Evolutionary conservation across 2,888 invertebrate genomes (phyloP), one percentile per base, ranked within the genome.

Genomic region (Callyntrura guangdongensis): DNA sequence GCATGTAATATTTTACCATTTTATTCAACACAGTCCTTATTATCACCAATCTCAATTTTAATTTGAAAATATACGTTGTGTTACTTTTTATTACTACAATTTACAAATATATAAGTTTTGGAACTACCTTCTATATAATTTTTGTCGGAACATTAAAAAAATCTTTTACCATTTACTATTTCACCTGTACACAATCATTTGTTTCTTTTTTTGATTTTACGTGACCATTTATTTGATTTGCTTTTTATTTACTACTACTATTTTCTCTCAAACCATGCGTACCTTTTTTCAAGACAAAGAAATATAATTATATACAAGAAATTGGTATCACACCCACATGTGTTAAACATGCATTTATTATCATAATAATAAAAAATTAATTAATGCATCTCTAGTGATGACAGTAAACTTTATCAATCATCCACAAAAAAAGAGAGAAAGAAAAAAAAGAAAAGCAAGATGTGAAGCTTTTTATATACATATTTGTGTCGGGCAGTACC

Each of bases 401-500:
- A 47, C 59, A 61, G 74, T 14, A 89, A 89, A 89, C 89, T 89
- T 88, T 67, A 90, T 90, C 85, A 90, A 89, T 90, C 90, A 86
- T 86, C 64, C 72, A 61, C 36, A 82, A 72, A 69, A 56, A 69
- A 79, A 56, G 36, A 84, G 6, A 79, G 45, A 45, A 61, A 11
- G 12, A 83, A 20, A 83, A 12, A 22, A 47, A 59, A 45, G 27
- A 56, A 56, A 22, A 61, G 61, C 61, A 61, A n/a, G 61, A 61
- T 22, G 36, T 36, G 20, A 77, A 89, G 89, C 89, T 89, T 88
- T 84, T 81, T 72, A 85, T 36, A 72, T 82, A 81, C 45, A 69
- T 64, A 74, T 69, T 82, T 86, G 84, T 87, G 91, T 87, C 91
- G 87, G 91, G 91, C 91, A 91, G 91, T 91, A 91, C 91, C 91